A percentile compares a stretch with the other conserved stretches of the same genome.
These are phyloP conservation scores for Limonius californicus DNA, from an alignment of 1,140 invertebrate genomes.

Conservation along the genomic window DNA sequence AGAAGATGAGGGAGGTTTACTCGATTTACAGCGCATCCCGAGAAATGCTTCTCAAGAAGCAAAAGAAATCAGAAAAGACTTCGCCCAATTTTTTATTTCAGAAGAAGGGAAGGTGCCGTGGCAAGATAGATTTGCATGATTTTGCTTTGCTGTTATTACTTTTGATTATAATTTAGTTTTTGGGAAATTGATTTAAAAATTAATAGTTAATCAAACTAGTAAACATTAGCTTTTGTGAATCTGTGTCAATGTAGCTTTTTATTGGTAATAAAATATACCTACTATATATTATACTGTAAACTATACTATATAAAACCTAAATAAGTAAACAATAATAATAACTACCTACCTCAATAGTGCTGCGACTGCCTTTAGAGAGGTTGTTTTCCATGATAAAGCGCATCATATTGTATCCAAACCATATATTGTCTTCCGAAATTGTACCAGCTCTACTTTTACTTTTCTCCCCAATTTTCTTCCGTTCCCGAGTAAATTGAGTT, in stretches of 20 bases:
- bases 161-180: no score
- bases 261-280: no score
- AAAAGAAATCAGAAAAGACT: background rate
- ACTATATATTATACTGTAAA: background rate
- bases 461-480: background rate
- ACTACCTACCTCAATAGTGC: background rate
- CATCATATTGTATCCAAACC: background rate
- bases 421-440: background rate
- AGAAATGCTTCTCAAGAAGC: conserved; percentile 7
- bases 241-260: no score
- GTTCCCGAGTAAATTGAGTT: background rate
- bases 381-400: background rate
- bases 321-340: background rate
- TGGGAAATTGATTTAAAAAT: no score
- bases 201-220: no score
- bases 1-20: background rate
- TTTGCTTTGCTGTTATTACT: no score
- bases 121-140: background rate
- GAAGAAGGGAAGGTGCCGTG: background rate
- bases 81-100: background rate
- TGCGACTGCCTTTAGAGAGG: background rate
- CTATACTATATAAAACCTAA: background rate
- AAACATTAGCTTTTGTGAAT: no score
- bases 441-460: background rate
- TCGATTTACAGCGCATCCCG: conserved; percentile 28